These are phyloP conservation scores for Trigoniulus corallinus DNA, from an alignment of 1,140 invertebrate species.

Conservation along the genomic window DNA sequence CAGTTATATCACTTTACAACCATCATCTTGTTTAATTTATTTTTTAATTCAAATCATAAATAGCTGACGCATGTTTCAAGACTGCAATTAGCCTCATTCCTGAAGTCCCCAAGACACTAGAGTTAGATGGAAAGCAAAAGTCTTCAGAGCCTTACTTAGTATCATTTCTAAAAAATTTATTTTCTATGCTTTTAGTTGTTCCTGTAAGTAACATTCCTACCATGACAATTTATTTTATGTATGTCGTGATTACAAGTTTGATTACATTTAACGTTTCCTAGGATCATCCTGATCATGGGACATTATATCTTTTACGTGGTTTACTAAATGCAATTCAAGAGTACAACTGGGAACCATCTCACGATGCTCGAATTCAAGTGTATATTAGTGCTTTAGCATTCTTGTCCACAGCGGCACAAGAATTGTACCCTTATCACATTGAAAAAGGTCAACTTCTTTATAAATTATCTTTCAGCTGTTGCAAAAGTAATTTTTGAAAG, in stretches of 20 bases:
- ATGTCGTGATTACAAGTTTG: too few species aligned
- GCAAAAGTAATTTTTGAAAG: background rate
- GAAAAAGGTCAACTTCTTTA: slow-evolving; percentile 42
- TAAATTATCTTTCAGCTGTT: background rate
- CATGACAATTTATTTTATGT: slow-evolving; percentile 6
- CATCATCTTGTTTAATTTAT: too few species aligned
- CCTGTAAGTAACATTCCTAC: slow-evolving; percentile 43
- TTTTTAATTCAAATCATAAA: slow-evolving; percentile 15
- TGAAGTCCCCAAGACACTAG: slow-evolving; percentile 55
- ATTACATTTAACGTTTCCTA: slow-evolving; percentile 14
- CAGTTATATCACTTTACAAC: too few species aligned
- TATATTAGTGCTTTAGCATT: slow-evolving; percentile 55
- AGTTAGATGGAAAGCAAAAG: slow-evolving; percentile 53
- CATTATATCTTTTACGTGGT: slow-evolving; percentile 54
- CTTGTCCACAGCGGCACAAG: slow-evolving; percentile 51
- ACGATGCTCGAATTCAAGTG: slow-evolving; percentile 35
- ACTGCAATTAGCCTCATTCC: slow-evolving; percentile 60
- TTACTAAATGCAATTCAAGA: slow-evolving; percentile 54
- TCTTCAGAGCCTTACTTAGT: slow-evolving; percentile 52
- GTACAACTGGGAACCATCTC: slow-evolving; percentile 42
- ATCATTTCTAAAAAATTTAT: slow-evolving; percentile 46
- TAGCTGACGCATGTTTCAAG: slow-evolving; percentile 86
- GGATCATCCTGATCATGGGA: slow-evolving; percentile 73
- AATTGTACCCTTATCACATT: slow-evolving; percentile 62
- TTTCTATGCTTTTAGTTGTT: slow-evolving; percentile 67